Conservation (phyloP, 2,113 vertebrate species). For the Pterocles burchelli region DNA sequence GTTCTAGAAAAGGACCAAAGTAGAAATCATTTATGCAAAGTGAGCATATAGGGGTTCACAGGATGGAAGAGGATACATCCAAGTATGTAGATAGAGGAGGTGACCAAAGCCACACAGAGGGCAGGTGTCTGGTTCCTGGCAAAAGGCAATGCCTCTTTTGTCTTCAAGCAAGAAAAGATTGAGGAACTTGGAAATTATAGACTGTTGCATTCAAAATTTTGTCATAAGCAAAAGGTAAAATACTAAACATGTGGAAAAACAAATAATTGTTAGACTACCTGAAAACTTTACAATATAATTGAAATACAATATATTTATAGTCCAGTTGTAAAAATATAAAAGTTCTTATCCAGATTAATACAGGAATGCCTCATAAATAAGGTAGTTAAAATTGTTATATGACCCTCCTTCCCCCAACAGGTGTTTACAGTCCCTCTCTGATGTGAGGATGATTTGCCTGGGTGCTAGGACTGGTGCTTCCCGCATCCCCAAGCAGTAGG, state of each 20-base stretch:
- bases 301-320: not conserved
- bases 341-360: not conserved
- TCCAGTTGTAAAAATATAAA: not conserved
- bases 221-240: not conserved
- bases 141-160: not conserved
- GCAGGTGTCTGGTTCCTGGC: not conserved
- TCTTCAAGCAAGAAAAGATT: not conserved
- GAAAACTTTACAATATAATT: not conserved
- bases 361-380: not conserved
- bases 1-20: not conserved
- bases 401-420: too few species aligned
- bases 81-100: not conserved
- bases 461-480: not conserved
- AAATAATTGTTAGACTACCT: not conserved
- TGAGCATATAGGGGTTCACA: not conserved
- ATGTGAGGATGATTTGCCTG: not conserved
- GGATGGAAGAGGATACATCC: not conserved
- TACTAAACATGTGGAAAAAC: not conserved
- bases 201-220: not conserved
- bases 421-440: not conserved
- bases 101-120: not conserved
- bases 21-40: not conserved
- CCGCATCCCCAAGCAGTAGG: rapidly evolving
- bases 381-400: not conserved
- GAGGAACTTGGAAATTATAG: not conserved